These are phyloP conservation scores for Zophobas morio DNA, from an alignment of 1,140 invertebrate species.

Conservation along the genomic window DNA sequence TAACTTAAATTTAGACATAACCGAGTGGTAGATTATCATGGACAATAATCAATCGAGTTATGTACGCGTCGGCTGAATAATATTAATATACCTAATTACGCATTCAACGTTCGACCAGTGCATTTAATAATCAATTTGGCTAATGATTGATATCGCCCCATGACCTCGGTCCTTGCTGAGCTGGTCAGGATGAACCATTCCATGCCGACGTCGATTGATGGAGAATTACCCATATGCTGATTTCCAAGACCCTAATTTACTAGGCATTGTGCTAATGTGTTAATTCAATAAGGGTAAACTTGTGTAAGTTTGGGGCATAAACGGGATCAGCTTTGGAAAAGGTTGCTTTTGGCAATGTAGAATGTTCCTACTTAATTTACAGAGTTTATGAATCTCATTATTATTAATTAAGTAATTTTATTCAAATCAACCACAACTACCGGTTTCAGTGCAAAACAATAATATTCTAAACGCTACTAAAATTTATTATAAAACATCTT, in stretches of 20 bases:
- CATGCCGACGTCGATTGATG: conserved; percentile 26
- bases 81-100: conserved; percentile 50
- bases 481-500: too few species aligned
- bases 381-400: too few species aligned
- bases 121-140: conserved; percentile 50
- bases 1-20: neutral
- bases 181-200: conserved; percentile 22
- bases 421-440: too few species aligned
- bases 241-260: conserved; percentile 22
- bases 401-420: too few species aligned
- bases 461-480: too few species aligned
- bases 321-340: too few species aligned
- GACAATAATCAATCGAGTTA: conserved; percentile 44
- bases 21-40: conserved; percentile 10
- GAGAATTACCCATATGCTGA: conserved; percentile 29
- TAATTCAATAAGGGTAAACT: neutral
- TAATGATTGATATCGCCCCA: conserved; percentile 48
- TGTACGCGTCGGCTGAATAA: conserved; percentile 41
- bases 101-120: conserved; percentile 44
- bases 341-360: too few species aligned
- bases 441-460: too few species aligned
- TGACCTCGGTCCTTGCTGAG: conserved; percentile 34
- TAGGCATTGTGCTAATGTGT: conserved; percentile 4
- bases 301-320: too few species aligned
- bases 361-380: too few species aligned